Evolutionary conservation across 1,140 invertebrate genomes (phyloP).

Genomic region (Trichonephila clavata): DNA sequence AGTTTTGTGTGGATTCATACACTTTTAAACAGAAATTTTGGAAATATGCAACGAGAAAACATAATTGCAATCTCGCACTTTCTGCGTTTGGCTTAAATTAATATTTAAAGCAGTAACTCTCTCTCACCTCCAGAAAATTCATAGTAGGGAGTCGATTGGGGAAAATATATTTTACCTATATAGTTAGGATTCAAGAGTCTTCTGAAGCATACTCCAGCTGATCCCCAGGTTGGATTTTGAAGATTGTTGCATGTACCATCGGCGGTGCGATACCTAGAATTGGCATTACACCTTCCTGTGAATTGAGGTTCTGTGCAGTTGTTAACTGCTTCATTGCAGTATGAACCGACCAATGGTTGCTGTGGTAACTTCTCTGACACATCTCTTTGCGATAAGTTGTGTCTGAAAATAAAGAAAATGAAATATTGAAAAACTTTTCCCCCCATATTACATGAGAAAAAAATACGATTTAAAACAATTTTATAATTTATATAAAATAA

Average conservation of each 20-base stretch:
- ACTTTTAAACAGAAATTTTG: no score
- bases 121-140: no score
- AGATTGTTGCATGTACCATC: constrained; percentile 97
- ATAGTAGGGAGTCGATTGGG: no score
- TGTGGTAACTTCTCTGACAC: not conserved
- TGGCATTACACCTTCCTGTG: constrained; percentile 81
- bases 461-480: not conserved
- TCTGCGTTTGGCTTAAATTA: no score
- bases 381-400: not conserved
- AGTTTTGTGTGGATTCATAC: no score
- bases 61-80: no score
- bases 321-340: not conserved
- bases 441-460: not conserved
- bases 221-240: constrained; percentile 93
- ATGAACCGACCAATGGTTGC: not conserved
- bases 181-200: constrained; percentile 77
- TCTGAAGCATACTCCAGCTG: constrained; percentile 87
- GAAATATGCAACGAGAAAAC: no score
- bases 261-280: constrained; percentile 83
- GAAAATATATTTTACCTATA: not conserved
- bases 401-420: not conserved
- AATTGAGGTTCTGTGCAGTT: not conserved
- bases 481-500: no score
- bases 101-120: no score
- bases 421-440: no score